These are phyloP conservation scores for Lepus timidus DNA, from an alignment of 2,113 vertebrate species.

Conservation along the genomic window DNA sequence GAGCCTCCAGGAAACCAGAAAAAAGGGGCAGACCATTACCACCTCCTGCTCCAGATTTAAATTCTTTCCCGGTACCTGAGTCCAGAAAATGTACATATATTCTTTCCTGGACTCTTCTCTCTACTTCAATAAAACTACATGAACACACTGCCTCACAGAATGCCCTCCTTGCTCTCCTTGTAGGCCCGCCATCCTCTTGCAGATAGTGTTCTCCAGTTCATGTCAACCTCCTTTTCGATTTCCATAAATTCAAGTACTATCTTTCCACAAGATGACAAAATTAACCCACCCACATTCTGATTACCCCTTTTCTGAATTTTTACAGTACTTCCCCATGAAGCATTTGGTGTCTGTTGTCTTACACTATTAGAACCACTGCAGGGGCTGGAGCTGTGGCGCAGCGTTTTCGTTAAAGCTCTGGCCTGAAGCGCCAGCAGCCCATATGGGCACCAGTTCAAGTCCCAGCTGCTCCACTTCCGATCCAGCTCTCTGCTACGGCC, in stretches of 20 bases:
- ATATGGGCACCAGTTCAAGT: too few species aligned
- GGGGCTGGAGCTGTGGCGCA: too few species aligned
- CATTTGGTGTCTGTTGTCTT: neutral
- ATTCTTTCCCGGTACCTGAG: neutral
- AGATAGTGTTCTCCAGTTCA: neutral
- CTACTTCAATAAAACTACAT: neutral
- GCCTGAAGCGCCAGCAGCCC: too few species aligned
- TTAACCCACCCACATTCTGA: constrained; percentile 25
- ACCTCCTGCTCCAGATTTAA: constrained; percentile 33
- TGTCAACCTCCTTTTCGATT: constrained; percentile 34
- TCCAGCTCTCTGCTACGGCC: too few species aligned
- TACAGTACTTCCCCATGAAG: neutral
- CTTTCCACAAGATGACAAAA: constrained; percentile 26
- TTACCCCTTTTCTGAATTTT: neutral
- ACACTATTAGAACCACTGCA: neutral
- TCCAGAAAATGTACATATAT: too few species aligned
- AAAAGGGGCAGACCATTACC: neutral
- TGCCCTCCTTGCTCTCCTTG: neutral
- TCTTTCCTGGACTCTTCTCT: neutral
- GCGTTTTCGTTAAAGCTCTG: too few species aligned
- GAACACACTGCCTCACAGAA: neutral
- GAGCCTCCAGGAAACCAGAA: too few species aligned
- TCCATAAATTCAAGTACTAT: constrained; percentile 21
- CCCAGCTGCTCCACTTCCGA: too few species aligned
- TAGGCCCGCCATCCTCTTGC: neutral